Evolutionary conservation across 1,140 invertebrate species (phyloP).

Genomic region (Caenorhabditis remanei): DNA sequence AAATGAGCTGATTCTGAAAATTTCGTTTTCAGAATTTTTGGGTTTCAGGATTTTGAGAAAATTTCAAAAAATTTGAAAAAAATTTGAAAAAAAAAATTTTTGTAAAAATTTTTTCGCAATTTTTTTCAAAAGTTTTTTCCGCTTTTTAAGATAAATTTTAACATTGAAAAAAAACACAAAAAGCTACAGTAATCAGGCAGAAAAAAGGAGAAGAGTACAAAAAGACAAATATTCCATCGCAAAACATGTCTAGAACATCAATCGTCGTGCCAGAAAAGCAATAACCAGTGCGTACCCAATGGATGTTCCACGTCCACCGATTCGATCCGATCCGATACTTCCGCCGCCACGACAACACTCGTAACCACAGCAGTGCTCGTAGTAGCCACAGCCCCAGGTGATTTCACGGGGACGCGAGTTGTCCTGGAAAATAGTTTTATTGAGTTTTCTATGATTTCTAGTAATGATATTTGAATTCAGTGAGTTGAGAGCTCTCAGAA

Average conservation of each 20-base stretch:
- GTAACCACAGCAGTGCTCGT: constrained; percentile 69
- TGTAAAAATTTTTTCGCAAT: too few species aligned
- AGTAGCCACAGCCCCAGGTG: constrained; percentile 72
- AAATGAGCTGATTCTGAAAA: too few species aligned
- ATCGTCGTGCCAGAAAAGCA: constrained; percentile 21
- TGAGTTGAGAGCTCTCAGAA: not conserved
- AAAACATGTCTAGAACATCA: constrained; percentile 36
- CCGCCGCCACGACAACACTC: constrained; percentile 74
- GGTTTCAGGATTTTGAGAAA: not conserved
- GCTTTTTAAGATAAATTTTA: not conserved
- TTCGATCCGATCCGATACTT: constrained; percentile 42
- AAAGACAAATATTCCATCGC: not conserved
- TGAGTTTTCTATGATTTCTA: too few species aligned
- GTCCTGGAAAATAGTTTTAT: constrained; percentile 67
- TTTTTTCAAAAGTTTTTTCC: not conserved
- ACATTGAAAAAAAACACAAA: constrained; percentile 7
- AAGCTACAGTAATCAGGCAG: constrained; percentile 12
- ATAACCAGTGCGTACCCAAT: constrained; percentile 63
- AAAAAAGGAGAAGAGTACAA: not conserved
- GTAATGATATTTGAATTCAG: not conserved
- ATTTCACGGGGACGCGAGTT: constrained; percentile 73
- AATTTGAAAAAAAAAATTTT: too few species aligned
- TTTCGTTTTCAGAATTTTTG: not conserved
- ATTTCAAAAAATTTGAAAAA: too few species aligned
- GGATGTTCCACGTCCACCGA: constrained; percentile 57